Evolutionary conservation across 1,140 invertebrate species (phyloP), one percentile per base, ranked within the genome.

Genomic region (Babylonia areolata): DNA sequence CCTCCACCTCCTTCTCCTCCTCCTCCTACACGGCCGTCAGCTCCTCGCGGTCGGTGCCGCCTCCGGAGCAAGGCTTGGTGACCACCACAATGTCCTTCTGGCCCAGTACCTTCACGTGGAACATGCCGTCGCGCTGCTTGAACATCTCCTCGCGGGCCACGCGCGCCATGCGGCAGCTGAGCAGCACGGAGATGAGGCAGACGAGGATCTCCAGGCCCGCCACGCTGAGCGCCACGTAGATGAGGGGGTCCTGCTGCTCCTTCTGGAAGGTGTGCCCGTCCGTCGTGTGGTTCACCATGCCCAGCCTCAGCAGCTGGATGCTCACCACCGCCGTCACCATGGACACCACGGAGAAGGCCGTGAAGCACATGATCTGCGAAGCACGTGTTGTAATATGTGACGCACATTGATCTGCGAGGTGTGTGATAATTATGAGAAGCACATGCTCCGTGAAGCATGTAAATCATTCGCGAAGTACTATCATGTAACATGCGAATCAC

Each of bases 281-380:
- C 5, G 94, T 94, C 5, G 94, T 94, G 86, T 95, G 93, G 87
- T 94, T 95, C 33, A 95, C 93, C 54, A 95, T 89, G 9, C 94
- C 94, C 54, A 94, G 92, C 78, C 94, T 88, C 42, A 95, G 90
- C 85, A 95, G 91, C 88, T 95, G 94, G 75, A 95, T 95, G 86
- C 93, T 94, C 81, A 95, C 94, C 37, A 94, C 92, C 1, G 92
- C 91, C 54, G 93, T 92, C 39, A 95, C 94, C 90, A 95, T 89
- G 71, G 94, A 94, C 39, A 95, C 94, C 40, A 94, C 91, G 31
- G 93, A 93, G 78, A 94, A 93, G 0, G 94, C 94, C 20, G 93
- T 94, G 88, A 94, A 95, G 81, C 94, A 94, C 92, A 94, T 93
- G 85, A 95, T 95, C 94, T 95, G 92, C 54, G 91, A 89, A n/a